phyloP scores from a whole-genome alignment of 2,888 invertebrate genomes.

The Platypus cylindrus region DNA sequence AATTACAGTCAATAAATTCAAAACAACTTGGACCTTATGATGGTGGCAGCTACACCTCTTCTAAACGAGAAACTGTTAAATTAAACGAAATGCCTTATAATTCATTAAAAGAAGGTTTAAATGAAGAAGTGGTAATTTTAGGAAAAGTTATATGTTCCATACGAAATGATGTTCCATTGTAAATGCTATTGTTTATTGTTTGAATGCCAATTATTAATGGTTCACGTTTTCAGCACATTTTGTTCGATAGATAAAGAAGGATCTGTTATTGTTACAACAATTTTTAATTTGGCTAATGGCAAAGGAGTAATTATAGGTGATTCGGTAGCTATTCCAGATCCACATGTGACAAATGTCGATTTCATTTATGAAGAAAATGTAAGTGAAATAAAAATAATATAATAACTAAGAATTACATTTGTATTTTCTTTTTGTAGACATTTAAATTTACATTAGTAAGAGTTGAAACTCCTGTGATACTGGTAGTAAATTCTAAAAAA shows the following conservation, averaged over 20 bases:
- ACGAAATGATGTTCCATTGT: slow-evolving; percentile 69
- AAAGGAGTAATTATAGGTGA: slow-evolving; percentile 77
- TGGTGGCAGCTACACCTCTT: slow-evolving; percentile 43
- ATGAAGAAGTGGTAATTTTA: slow-evolving; percentile 53
- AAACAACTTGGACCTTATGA: slow-evolving; percentile 59
- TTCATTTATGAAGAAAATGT: slow-evolving; percentile 45
- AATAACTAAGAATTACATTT: no score
- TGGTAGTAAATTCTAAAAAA: slow-evolving; percentile 67
- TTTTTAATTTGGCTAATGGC: slow-evolving; percentile 74
- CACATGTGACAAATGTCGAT: slow-evolving; percentile 46
- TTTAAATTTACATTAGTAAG: slow-evolving; percentile 62
- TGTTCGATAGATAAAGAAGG: slow-evolving; percentile 64
- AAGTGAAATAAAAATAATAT: slow-evolving; percentile 26
- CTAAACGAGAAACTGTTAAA: slow-evolving; percentile 37
- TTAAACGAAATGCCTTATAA: slow-evolving; percentile 40
- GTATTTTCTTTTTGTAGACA: slow-evolving; percentile 41
- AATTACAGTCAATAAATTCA: slow-evolving; percentile 44
- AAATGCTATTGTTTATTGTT: slow-evolving; percentile 35
- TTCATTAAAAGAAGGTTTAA: slow-evolving; percentile 48
- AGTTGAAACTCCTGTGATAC: slow-evolving; percentile 61
- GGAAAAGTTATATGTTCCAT: slow-evolving; percentile 75
- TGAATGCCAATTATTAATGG: background rate
- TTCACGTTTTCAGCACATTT: slow-evolving; percentile 52
- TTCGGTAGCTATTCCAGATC: slow-evolving; percentile 70
- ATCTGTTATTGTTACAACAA: slow-evolving; percentile 60